Conservation (phyloP, 2,888 invertebrate species). For the Ophion costatus region DNA sequence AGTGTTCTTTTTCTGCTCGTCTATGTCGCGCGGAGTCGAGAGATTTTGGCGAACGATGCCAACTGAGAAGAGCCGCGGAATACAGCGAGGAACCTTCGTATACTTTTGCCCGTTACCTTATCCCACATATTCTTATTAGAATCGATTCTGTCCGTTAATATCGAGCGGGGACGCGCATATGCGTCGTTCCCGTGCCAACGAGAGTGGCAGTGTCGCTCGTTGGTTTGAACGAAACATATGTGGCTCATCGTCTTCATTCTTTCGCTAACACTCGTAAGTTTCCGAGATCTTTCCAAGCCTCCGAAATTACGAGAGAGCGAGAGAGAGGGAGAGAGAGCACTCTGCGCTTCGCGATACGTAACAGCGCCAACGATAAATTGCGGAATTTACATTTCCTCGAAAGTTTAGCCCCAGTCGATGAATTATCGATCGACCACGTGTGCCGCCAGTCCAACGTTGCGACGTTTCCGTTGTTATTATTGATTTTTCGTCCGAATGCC, state of each 20-base stretch:
- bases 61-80: slow-evolving; percentile 69
- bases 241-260: slow-evolving; percentile 74
- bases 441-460: neutral
- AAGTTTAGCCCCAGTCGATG: neutral
- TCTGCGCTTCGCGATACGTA: slow-evolving; percentile 27
- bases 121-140: slow-evolving; percentile 74
- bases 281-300: neutral
- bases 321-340: no score
- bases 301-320: slow-evolving; percentile 18
- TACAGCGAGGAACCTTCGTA: neutral
- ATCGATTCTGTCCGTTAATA: slow-evolving; percentile 70
- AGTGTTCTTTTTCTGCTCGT: slow-evolving; percentile 29
- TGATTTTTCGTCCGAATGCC: slow-evolving; percentile 1
- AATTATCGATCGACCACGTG: neutral
- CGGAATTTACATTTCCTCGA: slow-evolving; percentile 11
- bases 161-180: slow-evolving; percentile 61
- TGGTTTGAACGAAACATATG: slow-evolving; percentile 74
- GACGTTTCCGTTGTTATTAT: neutral
- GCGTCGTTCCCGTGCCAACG: slow-evolving; percentile 64
- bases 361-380: slow-evolving; percentile 24
- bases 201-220: slow-evolving; percentile 73
- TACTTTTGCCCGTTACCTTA: slow-evolving; percentile 64
- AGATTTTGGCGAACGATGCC: slow-evolving; percentile 73
- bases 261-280: slow-evolving; percentile 74
- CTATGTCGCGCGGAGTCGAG: slow-evolving; percentile 67